phyloP scores from a whole-genome alignment of 2,888 invertebrate genomes.

The Cecidostiba fungosa region DNA sequence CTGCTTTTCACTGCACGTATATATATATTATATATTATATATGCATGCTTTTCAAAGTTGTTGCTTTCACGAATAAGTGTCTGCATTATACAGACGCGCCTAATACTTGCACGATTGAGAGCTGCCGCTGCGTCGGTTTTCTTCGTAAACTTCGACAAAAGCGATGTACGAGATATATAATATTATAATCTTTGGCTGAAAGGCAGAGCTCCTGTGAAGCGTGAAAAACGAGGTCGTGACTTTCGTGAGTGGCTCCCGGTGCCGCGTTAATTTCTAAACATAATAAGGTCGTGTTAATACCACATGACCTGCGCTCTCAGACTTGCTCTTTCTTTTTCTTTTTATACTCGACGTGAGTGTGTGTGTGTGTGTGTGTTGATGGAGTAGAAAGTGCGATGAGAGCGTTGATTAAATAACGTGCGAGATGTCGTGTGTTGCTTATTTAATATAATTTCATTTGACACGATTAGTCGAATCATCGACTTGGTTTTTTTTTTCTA shows the following conservation, averaged over 20 bases:
- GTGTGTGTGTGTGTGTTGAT: too few relatives aligned
- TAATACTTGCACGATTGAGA: too few relatives aligned
- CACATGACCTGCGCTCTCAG: constrained; percentile 39
- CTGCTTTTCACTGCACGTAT: background rate
- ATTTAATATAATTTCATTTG: background rate
- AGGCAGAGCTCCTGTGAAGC: background rate
- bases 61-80: background rate
- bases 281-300: constrained; percentile 51
- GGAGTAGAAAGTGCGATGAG: too few relatives aligned
- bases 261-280: constrained; percentile 50
- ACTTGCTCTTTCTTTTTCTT: background rate
- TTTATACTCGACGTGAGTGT: too few relatives aligned
- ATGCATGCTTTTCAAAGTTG: background rate
- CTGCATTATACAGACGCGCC: too few relatives aligned
- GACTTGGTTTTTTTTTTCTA: too few relatives aligned
- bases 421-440: background rate
- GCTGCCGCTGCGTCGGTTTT: too few relatives aligned
- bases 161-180: background rate
- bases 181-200: background rate
- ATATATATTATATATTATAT: too few relatives aligned
- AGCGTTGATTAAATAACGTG: too few relatives aligned
- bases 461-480: background rate
- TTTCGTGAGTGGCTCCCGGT: constrained; percentile 21
- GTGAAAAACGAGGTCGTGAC: constrained; percentile 17
- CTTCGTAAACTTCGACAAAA: background rate